These are phyloP conservation scores for Spilosoma lubricipeda DNA, from an alignment of 2,888 invertebrate genomes.

Conservation along the genomic window DNA sequence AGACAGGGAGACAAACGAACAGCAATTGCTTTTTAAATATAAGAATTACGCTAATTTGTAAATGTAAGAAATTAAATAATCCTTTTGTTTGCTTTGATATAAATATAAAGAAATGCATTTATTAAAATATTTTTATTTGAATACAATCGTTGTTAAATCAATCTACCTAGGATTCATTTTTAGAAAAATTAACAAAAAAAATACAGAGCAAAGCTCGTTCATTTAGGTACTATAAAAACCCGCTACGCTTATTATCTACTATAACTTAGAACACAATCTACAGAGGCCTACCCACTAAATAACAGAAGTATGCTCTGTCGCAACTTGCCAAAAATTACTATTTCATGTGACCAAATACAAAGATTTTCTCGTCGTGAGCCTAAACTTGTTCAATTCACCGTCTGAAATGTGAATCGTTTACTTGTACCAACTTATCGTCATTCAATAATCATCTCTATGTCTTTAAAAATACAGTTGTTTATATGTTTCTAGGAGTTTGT, in stretches of 20 bases:
- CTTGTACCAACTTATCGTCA: conserved; percentile 37
- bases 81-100: no score
- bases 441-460: conserved; percentile 36
- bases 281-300: not conserved
- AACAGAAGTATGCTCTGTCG: not conserved
- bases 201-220: no score
- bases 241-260: not conserved
- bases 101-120: no score
- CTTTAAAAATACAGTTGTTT: conserved; percentile 9
- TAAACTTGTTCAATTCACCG: conserved; percentile 57
- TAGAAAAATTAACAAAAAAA: no score
- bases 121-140: no score
- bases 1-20: no score
- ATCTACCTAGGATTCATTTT: no score
- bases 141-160: no score
- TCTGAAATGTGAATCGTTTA: conserved; percentile 68
- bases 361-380: conserved; percentile 63
- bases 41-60: no score
- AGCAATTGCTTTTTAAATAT: no score
- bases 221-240: no score
- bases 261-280: not conserved
- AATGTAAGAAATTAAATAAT: no score
- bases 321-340: conserved; percentile 23
- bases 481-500: conserved; percentile 47
- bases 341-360: conserved; percentile 57